These are phyloP conservation scores for Pyrocephalus nanus DNA, from an alignment of 2,797 vertebrate genomes.

Conservation along the genomic window DNA sequence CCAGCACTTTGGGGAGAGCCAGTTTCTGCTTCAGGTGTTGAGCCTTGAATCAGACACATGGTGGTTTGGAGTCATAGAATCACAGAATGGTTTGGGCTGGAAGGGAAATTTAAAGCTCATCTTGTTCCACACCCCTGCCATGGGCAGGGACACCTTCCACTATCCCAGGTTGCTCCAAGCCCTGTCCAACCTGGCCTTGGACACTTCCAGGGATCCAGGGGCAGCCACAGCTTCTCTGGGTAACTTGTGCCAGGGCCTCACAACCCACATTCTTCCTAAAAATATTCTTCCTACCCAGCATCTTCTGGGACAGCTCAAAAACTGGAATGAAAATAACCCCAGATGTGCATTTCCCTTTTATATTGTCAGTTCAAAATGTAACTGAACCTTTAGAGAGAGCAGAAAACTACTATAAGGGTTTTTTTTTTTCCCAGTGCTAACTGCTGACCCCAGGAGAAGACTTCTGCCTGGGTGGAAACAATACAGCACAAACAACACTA, in stretches of 20 bases:
- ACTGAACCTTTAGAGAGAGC: neutral
- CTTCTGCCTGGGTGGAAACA: neutral
- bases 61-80: neutral
- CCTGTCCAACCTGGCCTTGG: accelerated
- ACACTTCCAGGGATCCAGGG: neutral
- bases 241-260: accelerated
- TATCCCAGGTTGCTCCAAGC: accelerated
- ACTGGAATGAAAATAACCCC: neutral
- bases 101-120: neutral
- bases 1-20: neutral
- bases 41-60: neutral
- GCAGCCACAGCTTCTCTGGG: neutral
- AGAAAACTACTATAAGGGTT: neutral
- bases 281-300: neutral
- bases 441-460: neutral
- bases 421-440: neutral
- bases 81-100: neutral
- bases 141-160: neutral
- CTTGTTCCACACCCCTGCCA: accelerated
- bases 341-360: neutral
- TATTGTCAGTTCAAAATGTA: neutral
- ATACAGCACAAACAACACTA: neutral
- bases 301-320: neutral
- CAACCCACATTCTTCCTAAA: neutral
- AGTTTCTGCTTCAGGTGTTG: neutral